Base-by-base conservation (phyloP, 2,113 vertebrate species). In the Callopanchax toddi region DNA sequence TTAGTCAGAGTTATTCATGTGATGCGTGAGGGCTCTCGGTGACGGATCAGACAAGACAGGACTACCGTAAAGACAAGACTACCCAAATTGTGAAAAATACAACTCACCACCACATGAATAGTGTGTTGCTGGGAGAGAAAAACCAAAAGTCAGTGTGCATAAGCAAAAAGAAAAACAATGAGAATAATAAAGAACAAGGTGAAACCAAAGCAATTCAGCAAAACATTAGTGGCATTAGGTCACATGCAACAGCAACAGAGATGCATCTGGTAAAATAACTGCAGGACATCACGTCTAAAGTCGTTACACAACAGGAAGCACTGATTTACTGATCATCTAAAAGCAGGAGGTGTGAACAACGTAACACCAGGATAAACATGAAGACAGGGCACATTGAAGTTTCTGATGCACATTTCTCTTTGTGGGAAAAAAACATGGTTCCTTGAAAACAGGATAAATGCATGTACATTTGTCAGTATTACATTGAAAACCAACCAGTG, bases 81-180 rank as follows among this genome's bases (percentile, higher is more conserved):
- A 86, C 62, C 61, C 68, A 84, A 86, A 73, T 78, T 89, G 82
- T 78, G 82, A 87, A 89, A 32, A 91, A 85, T 81, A 79, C 60
- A 92, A 99, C 97, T 98, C 97, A 99, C 97, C 97, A 97, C 97
- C 94, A 98, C 97, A 89, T 99, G 97, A 95, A 99, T 99, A 92
- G 97, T 99, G 89, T 99, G 97, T 97, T 98, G 97, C 97, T 98
- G 94, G 84, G 16, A 74, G 89, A 83, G 75, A 82, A 84, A 92
- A 94, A 94, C 89, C 92, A 94, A 90, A 95, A 95, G 93, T 94
- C 94, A 94, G 93, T 92, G 93, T 93, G 93, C 93, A 93, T 90
- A 93, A 95, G 95, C 93, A 90, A 94, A 96, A 93, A 89, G 91
- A 95, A 71, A 36, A 58, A 89, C 91, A 95, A 67, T 21, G 57